These are phyloP conservation scores for Muntiacus muntjak DNA, from an alignment of 2,113 vertebrate species.

Conservation along the genomic window DNA sequence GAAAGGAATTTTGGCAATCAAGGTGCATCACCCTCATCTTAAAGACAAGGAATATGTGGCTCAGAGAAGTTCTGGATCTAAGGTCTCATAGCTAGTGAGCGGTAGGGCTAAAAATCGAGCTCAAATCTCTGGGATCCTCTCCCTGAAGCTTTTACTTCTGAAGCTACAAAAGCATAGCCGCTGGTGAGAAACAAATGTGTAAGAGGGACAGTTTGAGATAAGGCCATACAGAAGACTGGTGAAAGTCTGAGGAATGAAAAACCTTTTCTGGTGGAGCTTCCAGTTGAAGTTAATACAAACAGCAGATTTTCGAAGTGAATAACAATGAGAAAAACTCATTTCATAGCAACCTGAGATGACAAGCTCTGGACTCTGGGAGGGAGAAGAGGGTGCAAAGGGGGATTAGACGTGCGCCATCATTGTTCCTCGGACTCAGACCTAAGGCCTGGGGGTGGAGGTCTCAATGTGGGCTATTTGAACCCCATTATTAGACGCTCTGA, in stretches of 20 bases:
- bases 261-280: neutral
- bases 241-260: neutral
- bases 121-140: neutral
- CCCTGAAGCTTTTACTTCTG: neutral
- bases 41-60: neutral
- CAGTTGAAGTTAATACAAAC: conserved; percentile 26
- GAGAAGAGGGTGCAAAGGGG: conserved; percentile 14
- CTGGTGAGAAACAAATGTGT: neutral
- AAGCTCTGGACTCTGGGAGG: conserved; percentile 4
- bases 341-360: conserved; percentile 67
- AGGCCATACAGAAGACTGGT: neutral
- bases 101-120: neutral
- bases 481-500: conserved; percentile 23
- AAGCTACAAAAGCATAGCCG: neutral
- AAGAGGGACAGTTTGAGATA: neutral
- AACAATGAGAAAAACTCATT: conserved; percentile 1
- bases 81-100: neutral
- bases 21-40: neutral
- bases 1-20: neutral
- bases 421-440: conserved; percentile 21
- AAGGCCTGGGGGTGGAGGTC: neutral
- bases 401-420: conserved; percentile 50
- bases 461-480: neutral
- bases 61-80: neutral
- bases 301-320: conserved; percentile 42